Percentiles rank a stretch among this genome's conserved stretches.
phyloP scores from a whole-genome alignment of 2,113 vertebrate genomes.

The Macquaria australasica region DNA sequence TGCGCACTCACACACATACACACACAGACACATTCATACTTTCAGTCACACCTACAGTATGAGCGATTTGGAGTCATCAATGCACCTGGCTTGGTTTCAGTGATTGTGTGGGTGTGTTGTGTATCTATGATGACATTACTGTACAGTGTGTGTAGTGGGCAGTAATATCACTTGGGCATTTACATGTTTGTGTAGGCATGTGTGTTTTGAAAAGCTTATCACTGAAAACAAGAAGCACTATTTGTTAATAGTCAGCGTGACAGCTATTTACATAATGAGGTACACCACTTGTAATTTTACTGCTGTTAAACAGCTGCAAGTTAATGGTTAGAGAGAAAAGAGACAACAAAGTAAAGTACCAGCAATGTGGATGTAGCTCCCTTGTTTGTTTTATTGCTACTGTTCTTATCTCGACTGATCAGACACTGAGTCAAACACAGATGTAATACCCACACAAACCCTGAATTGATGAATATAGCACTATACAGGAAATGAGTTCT shows the following conservation, averaged over 20 bases:
- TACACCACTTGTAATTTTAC: slow-evolving; percentile 8
- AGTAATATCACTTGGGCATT: slow-evolving; percentile 19
- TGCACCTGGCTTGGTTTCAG: slow-evolving; percentile 24
- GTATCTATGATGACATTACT: slow-evolving; percentile 17
- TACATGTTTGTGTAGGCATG: neutral
- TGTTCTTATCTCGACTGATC: slow-evolving; percentile 1
- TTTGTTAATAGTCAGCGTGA: slow-evolving; percentile 25
- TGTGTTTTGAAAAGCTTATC: slow-evolving; percentile 15
- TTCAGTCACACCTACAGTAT: slow-evolving; percentile 19
- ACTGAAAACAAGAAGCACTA: slow-evolving; percentile 12
- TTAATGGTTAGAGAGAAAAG: slow-evolving; percentile 15
- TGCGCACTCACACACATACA: slow-evolving; percentile 3
- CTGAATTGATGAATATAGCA: neutral
- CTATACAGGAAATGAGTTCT: neutral
- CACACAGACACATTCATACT: slow-evolving; percentile 6
- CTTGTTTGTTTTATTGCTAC: slow-evolving; percentile 23
- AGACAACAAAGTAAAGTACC: neutral
- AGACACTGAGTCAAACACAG: slow-evolving; percentile 5
- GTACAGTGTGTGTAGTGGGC: neutral
- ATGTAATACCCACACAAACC: neutral
- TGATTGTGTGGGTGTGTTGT: slow-evolving; percentile 31
- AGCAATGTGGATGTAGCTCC: neutral
- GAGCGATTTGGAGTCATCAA: slow-evolving; percentile 23
- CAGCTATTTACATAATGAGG: slow-evolving; percentile 47
- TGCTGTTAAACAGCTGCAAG: slow-evolving; percentile 19